Evolutionary conservation across 2,888 invertebrate species (phyloP), one percentile per base, ranked within the genome.

Genomic region (Pyrrhosoma nymphula): DNA sequence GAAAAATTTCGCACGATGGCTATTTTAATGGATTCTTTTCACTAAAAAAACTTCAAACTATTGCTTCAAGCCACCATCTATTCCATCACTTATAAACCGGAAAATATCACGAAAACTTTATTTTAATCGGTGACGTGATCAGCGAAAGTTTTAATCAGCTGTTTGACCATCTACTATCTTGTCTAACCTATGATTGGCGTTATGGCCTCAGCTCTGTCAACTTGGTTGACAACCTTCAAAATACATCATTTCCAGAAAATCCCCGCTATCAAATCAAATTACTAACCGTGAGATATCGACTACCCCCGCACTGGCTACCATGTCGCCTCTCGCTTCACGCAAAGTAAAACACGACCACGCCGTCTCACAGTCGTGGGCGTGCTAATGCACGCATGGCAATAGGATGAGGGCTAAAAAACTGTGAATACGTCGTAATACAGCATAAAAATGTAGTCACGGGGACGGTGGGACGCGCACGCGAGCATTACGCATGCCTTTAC

Each of bases 261-360:
- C 75, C 63, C 47, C 47, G 69, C 75, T 20, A 75, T 91, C 91
- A 63, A 63, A 30, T 39, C 91, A 39, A 91, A 47, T 69, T 39
- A 35, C 60, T 60, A 14, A n/a, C 47, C 39, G 14, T 23, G 39
- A 47, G 47, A 39, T n/a, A 69, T n/a, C 75, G 39, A 63, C 63
- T 82, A 35, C 82, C 35, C 16, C 18, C 14, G 35, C 30, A 82
- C 35, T 82, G 26, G 30, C 82, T 82, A 8, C 35, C n/a, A 82
- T 82, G 14, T 47, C 47, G 35, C 82, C n/a, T 82, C 14, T 8
- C 30, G 14, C 35, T 30, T 18, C 82, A 35, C 35, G 82, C 26
- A 26, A 1, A 26, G 2, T 26, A 2, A 26, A 26, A 26, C 8
- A 82, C 14, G 10, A 82, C 16, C 82, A 16, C 35, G 75, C 10